These are phyloP conservation scores for Lacerta agilis DNA, from an alignment of 2,797 vertebrate genomes.

Conservation along the genomic window DNA sequence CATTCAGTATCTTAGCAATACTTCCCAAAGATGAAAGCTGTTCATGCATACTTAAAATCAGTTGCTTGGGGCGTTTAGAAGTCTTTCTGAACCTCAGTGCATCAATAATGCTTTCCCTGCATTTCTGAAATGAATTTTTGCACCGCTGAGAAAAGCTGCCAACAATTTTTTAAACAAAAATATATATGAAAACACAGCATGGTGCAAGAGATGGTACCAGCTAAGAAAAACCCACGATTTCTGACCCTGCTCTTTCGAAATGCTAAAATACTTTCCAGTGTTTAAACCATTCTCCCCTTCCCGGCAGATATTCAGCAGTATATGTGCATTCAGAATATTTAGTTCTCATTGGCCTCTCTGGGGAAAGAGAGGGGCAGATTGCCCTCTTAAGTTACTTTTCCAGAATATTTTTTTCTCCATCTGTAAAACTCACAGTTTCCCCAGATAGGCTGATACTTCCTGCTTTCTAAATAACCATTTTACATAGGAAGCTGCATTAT, in stretches of 20 bases:
- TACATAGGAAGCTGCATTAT: no score
- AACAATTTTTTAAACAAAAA: not conserved
- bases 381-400: no score
- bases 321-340: no score
- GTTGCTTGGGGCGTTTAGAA: slow-evolving; percentile 8
- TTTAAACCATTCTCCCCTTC: not conserved
- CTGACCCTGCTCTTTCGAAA: not conserved
- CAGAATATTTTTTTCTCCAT: no score
- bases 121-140: not conserved
- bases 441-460: no score
- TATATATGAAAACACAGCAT: not conserved
- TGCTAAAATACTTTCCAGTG: not conserved
- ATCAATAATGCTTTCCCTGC: slow-evolving; percentile 14
- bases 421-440: no score
- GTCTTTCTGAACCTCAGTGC: not conserved
- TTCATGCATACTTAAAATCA: slow-evolving; percentile 1
- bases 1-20: slow-evolving; percentile 11
- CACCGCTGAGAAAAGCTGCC: not conserved
- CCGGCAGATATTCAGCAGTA: no score
- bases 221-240: not conserved
- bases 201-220: not conserved
- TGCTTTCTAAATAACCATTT: no score
- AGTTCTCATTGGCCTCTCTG: no score
- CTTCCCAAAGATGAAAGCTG: slow-evolving; percentile 11
- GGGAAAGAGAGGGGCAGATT: no score